Conservation (phyloP, 2,113 vertebrate genomes). For the Rhipidura dahli region DNA sequence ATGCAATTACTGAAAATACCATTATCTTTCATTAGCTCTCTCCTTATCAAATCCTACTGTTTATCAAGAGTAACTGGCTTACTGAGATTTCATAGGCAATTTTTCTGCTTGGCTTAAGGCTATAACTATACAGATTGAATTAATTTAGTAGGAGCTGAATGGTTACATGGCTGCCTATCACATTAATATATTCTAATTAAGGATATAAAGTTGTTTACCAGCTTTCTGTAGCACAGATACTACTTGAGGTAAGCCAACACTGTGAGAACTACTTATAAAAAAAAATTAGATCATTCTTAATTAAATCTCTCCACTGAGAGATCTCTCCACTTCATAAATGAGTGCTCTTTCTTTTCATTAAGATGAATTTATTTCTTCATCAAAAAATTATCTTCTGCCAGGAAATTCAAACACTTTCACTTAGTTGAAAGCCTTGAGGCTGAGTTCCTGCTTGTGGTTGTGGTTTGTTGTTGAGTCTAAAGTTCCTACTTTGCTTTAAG, state of each 20-base stretch:
- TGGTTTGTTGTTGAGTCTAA: conserved; percentile 56
- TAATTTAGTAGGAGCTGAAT: neutral
- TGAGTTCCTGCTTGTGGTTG: neutral
- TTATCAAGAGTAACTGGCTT: neutral
- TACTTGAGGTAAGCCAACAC: neutral
- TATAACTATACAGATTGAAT: neutral
- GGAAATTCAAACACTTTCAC: neutral
- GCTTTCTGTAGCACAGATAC: neutral
- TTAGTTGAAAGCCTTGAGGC: conserved; percentile 2
- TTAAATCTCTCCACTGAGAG: neutral
- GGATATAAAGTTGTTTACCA: neutral
- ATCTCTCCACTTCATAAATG: neutral
- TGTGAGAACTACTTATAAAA: neutral
- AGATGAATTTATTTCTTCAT: neutral
- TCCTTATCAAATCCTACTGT: neutral
- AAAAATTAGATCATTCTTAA: conserved; percentile 20
- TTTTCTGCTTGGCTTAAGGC: neutral
- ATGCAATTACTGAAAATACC: neutral
- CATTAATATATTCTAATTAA: neutral
- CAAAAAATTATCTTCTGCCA: conserved; percentile 17
- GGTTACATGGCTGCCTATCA: neutral
- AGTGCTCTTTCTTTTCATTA: conserved; percentile 7
- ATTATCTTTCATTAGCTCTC: neutral
- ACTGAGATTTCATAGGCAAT: neutral
- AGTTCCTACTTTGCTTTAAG: neutral